Evolutionary conservation across 1,140 invertebrate species (phyloP), one percentile per base, ranked within the genome.

Genomic region (Penaeus chinensis): DNA sequence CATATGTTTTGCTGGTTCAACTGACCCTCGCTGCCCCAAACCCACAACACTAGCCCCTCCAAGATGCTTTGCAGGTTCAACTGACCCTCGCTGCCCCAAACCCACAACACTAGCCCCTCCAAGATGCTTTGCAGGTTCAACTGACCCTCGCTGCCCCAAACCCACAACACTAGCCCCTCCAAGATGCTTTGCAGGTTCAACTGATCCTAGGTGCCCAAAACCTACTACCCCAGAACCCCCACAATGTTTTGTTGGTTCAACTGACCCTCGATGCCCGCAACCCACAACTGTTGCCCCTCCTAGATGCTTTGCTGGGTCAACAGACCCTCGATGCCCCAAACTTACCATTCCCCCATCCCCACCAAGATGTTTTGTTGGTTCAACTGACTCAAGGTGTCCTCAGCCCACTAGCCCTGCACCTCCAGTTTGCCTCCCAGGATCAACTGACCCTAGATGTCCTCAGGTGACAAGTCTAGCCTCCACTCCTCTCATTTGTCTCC

Each of bases 251-350:
- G 24, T 54, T 20, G 84, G 84, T 3, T 85, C 84, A 62, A 85
- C 63, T n/a, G 84, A 85, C 32, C 76, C 76, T 66, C 66, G 77
- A n/a, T 86, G 85, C 60, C 74, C 76, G 2, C 13, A 61, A 27
- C 54, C 32, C n/a, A 81, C 32, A 2, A 81, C 32, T 16, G 2
- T 16, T 71, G 66, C 66, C 32, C 79, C 79, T 54, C 78, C 61
- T 80, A 60, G 81, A 88, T 90, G 90, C 78, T 83, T 65, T 62
- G 89, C 89, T 47, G 90, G 90, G 7, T 85, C 86, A 22, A 83
- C 80, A n/a, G 90, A 86, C 80, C 86, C 89, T 18, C 54, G 83
- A 42, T 89, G 83, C 63, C 81, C 78, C n/a, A 84, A 87, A 32
- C 85, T 63, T 32, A 81, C 42, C 42, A 83, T 63, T 32, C 77